Conservation (phyloP, 2,113 vertebrate species). For the Platichthys flesus region DNA sequence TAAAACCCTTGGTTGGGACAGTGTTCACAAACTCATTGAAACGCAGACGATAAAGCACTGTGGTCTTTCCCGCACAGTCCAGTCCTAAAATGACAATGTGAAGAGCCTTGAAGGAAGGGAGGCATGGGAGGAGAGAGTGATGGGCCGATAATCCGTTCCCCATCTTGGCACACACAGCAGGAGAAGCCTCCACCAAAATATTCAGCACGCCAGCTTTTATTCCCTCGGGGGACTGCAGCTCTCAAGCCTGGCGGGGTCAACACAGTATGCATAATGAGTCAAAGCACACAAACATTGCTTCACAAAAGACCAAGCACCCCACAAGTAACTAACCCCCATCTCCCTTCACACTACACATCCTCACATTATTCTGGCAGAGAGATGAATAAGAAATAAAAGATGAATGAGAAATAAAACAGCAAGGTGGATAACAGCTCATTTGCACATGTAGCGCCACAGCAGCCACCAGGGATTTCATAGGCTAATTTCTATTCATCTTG, state of each 20-base stretch:
- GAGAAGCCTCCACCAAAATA: constrained; percentile 50
- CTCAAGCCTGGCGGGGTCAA: constrained; percentile 50
- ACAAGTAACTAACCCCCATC: constrained; percentile 24
- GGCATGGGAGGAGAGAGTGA: constrained; percentile 84
- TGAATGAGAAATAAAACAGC: constrained; percentile 64
- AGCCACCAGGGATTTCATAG: constrained; percentile 54
- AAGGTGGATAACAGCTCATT: constrained; percentile 55
- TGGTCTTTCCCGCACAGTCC: constrained; percentile 95
- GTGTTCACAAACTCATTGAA: constrained; percentile 98
- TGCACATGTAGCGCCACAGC: constrained; percentile 66
- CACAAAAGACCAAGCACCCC: constrained; percentile 34
- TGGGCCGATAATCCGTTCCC: constrained; percentile 94
- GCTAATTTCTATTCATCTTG: constrained; percentile 61
- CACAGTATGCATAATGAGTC: constrained; percentile 58
- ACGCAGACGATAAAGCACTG: constrained; percentile 91
- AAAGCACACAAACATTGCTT: constrained; percentile 53
- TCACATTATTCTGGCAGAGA: constrained; percentile 31
- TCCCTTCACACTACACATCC: constrained; percentile 32
- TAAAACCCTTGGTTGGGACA: constrained; percentile 95
- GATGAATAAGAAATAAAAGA: constrained; percentile 59
- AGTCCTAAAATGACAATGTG: constrained; percentile 94
- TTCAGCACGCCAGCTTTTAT: constrained; percentile 45
- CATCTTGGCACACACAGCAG: constrained; percentile 80
- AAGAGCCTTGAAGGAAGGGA: constrained; percentile 90
- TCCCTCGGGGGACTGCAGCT: constrained; percentile 38